Evolutionary conservation across 1,140 invertebrate genomes (phyloP).

Genomic region (Scylla paramamosain): DNA sequence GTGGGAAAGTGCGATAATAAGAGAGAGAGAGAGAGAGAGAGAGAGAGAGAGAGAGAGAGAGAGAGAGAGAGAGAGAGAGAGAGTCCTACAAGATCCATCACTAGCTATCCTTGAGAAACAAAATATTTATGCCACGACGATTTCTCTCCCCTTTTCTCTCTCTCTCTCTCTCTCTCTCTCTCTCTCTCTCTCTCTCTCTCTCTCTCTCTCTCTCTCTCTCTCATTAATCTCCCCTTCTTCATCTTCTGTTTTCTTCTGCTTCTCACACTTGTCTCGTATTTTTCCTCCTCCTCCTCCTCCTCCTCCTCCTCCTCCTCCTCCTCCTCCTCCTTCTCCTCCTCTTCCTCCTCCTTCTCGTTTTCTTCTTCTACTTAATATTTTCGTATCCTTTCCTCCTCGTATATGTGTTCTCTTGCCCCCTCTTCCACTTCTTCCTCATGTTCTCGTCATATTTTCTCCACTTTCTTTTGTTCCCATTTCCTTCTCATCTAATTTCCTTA

Average conservation of each 20-base stretch:
- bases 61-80: constrained; percentile 11
- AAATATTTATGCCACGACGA: not conserved
- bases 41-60: constrained; percentile 20
- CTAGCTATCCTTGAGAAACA: not conserved
- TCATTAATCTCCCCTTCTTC: not conserved
- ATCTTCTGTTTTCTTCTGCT: not conserved
- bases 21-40: constrained; percentile 12
- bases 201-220: not conserved
- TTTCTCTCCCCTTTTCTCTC: not conserved
- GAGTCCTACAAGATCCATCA: not conserved
- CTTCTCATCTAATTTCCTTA: too few relatives aligned
- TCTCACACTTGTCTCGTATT: too few relatives aligned
- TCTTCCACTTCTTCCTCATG: too few relatives aligned
- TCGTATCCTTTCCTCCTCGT: too few relatives aligned
- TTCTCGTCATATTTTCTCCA: too few relatives aligned
- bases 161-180: not conserved
- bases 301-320: not conserved
- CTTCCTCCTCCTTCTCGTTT: not conserved
- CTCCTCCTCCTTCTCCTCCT: not conserved
- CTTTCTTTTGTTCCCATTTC: too few relatives aligned
- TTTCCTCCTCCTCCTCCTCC: not conserved
- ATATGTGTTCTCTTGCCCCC: too few relatives aligned
- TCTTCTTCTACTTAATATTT: too few relatives aligned
- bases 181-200: not conserved
- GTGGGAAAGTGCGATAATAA: not conserved